Percentiles rank a stretch among this genome's conserved stretches.
Conservation (phyloP, 2,797 vertebrate genomes). For the Trachurus trachurus region DNA sequence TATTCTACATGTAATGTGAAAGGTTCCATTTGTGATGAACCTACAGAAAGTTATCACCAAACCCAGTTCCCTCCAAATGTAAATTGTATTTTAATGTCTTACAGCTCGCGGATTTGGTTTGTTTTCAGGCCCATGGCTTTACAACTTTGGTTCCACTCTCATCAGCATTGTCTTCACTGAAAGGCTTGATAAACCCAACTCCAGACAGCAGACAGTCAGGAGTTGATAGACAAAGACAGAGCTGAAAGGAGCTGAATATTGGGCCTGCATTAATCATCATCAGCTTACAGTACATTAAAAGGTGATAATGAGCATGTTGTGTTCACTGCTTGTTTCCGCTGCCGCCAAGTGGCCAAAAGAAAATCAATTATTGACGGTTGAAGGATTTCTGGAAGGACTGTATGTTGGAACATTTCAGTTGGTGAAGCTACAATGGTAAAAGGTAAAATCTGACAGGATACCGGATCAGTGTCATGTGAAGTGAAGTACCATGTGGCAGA, state of each 20-base stretch:
- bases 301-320: neutral
- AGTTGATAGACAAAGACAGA: neutral
- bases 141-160: neutral
- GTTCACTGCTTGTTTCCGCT: no score
- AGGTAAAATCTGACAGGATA: neutral
- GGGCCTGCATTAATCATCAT: neutral
- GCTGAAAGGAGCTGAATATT: neutral
- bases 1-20: neutral
- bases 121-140: neutral
- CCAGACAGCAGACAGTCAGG: neutral
- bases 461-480: neutral
- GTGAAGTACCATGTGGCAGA: neutral
- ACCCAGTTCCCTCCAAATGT: neutral
- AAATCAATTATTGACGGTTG: neutral
- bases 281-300: neutral
- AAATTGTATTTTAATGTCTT: neutral
- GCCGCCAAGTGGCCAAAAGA: neutral
- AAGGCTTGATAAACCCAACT: neutral
- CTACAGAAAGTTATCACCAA: neutral
- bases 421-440: neutral
- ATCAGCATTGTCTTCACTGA: neutral
- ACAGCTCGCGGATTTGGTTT: neutral
- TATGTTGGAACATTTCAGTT: neutral
- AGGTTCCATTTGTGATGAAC: neutral
- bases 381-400: neutral